Percentiles rank a stretch among this genome's conserved stretches.
Evolutionary conservation across 2,888 invertebrate genomes (phyloP).

Genomic region (Nineta flava): DNA sequence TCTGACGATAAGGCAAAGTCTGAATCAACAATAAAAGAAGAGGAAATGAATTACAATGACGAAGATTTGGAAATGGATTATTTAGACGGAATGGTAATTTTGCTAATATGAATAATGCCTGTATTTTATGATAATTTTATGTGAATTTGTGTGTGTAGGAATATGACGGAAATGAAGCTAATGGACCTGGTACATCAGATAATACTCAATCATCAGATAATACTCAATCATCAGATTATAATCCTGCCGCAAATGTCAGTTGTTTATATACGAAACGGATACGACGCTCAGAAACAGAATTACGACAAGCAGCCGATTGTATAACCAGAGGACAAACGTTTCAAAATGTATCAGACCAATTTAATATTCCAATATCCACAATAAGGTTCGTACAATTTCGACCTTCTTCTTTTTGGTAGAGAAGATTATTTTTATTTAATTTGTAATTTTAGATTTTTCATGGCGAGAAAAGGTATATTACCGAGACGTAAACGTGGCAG

Average conservation of each 20-base stretch:
- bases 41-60: constrained; percentile 7
- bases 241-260: constrained; percentile 45
- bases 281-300: constrained; percentile 57
- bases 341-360: constrained; percentile 74
- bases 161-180: constrained; percentile 3
- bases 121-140: too few species aligned
- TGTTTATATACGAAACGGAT: constrained; percentile 47
- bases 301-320: constrained; percentile 69
- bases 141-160: background rate
- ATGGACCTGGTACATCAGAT: background rate
- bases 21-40: constrained; percentile 5
- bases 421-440: constrained; percentile 1
- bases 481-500: constrained; percentile 65
- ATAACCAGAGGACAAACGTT: constrained; percentile 77
- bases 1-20: background rate
- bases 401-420: background rate
- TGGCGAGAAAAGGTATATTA: constrained; percentile 72
- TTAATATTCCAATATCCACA: constrained; percentile 75
- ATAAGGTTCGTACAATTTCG: constrained; percentile 35
- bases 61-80: constrained; percentile 8
- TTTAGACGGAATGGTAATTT: constrained; percentile 5
- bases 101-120: background rate
- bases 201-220: background rate
- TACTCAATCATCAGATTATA: constrained; percentile 1
- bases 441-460: constrained; percentile 44